phyloP scores from a whole-genome alignment of 1,140 invertebrate species.

The Drosophila lini region DNA sequence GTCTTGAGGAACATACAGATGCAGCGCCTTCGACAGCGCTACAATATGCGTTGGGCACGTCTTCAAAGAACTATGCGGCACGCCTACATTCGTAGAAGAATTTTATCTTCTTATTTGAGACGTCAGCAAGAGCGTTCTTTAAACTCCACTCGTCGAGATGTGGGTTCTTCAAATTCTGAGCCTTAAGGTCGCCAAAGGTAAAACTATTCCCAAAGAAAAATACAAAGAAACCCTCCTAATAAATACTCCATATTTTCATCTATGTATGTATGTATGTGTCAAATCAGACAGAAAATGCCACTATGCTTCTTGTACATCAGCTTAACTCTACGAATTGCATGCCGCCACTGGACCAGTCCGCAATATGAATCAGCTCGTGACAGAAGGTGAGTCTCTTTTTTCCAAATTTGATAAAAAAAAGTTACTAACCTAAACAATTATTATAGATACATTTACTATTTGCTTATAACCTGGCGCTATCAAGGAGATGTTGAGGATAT shows the following conservation, averaged over 20 bases:
- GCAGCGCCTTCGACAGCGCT: neutral
- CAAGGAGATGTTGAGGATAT: neutral
- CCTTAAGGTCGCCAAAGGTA: neutral
- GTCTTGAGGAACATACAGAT: neutral
- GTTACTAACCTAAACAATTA: neutral
- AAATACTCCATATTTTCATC: neutral
- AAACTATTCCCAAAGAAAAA: neutral
- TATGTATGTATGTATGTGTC: no score
- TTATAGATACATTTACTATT: neutral
- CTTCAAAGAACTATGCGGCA: no score
- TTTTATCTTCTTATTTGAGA: neutral
- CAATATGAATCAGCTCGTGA: neutral
- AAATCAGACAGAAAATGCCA: no score
- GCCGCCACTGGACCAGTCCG: neutral
- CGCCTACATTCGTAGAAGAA: neutral
- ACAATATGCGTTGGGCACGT: neutral
- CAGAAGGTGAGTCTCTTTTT: neutral
- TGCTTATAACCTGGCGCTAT: neutral
- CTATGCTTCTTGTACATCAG: neutral
- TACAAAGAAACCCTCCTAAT: neutral
- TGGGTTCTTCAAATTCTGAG: neutral
- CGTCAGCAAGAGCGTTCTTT: neutral
- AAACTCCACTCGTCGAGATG: neutral
- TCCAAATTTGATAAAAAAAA: neutral
- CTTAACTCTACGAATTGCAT: neutral